Evolutionary conservation across 2,797 vertebrate genomes (phyloP).

Genomic region (Cyclopterus lumpus): DNA sequence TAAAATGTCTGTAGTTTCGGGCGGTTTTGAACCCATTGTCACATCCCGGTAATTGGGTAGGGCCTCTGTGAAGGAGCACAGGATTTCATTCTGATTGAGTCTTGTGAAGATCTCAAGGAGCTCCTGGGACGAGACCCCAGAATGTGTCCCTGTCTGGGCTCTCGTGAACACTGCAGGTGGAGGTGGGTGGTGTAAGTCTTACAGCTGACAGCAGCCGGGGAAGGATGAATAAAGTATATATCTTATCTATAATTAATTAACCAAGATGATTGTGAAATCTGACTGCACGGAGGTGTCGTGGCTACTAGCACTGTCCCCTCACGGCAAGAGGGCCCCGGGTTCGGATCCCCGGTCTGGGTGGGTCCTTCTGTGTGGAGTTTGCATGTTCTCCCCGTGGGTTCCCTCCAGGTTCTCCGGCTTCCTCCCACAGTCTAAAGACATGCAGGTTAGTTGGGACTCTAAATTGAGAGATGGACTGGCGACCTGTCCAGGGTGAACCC

Average conservation of each 20-base stretch:
- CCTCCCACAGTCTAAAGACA: too few species aligned
- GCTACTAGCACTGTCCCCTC: too few species aligned
- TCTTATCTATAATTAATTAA: background rate
- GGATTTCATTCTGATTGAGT: background rate
- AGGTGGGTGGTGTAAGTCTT: background rate
- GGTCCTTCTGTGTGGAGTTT: too few species aligned
- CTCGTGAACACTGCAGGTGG: slow-evolving; percentile 8
- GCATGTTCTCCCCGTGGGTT: too few species aligned
- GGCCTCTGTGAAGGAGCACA: background rate
- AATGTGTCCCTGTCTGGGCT: background rate
- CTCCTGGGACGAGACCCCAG: background rate
- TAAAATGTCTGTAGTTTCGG: background rate
- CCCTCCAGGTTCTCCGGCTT: too few species aligned
- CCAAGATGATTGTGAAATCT: background rate
- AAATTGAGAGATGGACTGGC: too few species aligned
- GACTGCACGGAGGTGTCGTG: too few species aligned
- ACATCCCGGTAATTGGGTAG: background rate
- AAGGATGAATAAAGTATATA: background rate
- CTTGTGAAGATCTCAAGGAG: background rate
- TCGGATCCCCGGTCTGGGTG: too few species aligned
- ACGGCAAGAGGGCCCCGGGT: too few species aligned
- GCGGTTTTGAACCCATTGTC: background rate
- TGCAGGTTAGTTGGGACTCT: too few species aligned
- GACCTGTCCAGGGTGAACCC: too few species aligned
- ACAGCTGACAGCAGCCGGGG: background rate